Evolutionary conservation across 37 sponge, comb jelly and placozoan genomes (phyloP).

Genomic region (Agelas oroides): DNA sequence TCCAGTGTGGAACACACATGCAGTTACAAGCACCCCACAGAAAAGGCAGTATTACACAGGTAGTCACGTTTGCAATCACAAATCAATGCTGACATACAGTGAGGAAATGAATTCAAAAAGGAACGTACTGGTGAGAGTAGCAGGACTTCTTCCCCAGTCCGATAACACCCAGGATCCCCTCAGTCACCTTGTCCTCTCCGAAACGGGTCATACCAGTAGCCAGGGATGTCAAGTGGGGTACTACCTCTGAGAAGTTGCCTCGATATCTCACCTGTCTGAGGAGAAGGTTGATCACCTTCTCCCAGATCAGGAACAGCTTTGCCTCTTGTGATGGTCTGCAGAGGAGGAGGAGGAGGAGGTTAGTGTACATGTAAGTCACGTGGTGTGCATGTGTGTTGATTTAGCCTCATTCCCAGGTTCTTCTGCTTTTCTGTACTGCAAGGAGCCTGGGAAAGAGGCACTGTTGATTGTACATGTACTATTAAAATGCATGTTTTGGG

Average conservation of each 20-base stretch:
- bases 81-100: too few relatives aligned
- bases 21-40: too few relatives aligned
- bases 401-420: too few relatives aligned
- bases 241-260: conserved; percentile 27
- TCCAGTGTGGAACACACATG: too few relatives aligned
- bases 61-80: too few relatives aligned
- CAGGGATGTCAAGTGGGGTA: conserved; percentile 58
- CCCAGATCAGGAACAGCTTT: conserved; percentile 77
- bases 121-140: conserved; percentile 70
- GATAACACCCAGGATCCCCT: conserved; percentile 88
- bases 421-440: too few relatives aligned
- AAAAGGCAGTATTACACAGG: too few relatives aligned
- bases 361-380: neutral
- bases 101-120: too few relatives aligned
- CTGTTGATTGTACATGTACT: too few relatives aligned
- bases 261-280: conserved; percentile 64
- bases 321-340: conserved; percentile 53
- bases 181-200: conserved; percentile 85
- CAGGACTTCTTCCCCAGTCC: conserved; percentile 86
- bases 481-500: too few relatives aligned
- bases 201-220: conserved; percentile 42
- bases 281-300: conserved; percentile 68
- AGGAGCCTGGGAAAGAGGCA: too few relatives aligned
- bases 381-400: too few relatives aligned
- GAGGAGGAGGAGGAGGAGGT: conserved; percentile 3